Evolutionary conservation across 30 jellyfish, hydroid and myxozoan species (phyloP), one percentile per base, ranked within the genome.

Genomic region (Turritopsis dohrnii): DNA sequence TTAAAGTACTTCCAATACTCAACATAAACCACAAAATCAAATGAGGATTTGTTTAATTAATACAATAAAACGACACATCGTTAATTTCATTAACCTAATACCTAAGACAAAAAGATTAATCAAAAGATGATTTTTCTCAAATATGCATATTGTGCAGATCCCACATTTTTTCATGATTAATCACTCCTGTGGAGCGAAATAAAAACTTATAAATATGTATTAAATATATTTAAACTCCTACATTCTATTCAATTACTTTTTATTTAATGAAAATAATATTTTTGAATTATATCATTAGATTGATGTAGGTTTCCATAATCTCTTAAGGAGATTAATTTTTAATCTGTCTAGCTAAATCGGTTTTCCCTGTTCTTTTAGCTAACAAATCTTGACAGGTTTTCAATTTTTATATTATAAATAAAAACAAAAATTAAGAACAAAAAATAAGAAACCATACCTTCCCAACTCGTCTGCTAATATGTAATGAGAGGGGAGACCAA

Each of bases 401-500:
- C 60, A 41, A 41, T 41, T 41, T 41, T n/a, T n/a, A n/a, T n/a
- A n/a, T n/a, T n/a, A n/a, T n/a, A n/a, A n/a, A 54, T n/a, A 54
- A 0, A 0, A 23, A 0, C 77, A 69, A 69, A 16, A 69, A 9
- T n/a, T n/a, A n/a, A 21, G 76, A 66, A 66, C 27, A 21, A 66
- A 26, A 23, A 69, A 69, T 19, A 1, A 69, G 21, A 19, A 31
- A 71, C 26, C 83, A 21, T 18, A 83, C 96, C 96, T 82, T 76
- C 96, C 96, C 54, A 88, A 76, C 26, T 88, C 88, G 52, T 89
- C 96, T 30, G 84, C 91, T 9, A 88, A 65, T 22, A 71, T 83
- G 53, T 52, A 83, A 71, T 65, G 75, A 73, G 84, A 86, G 76
- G 96, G 96, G 72, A 88, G 80, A 81, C 88, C 96, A 69, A 52